Evolutionary conservation across 2,113 vertebrate genomes (phyloP), one percentile per base, ranked within the genome.

Genomic region (Dicrurus megarhynchus): DNA sequence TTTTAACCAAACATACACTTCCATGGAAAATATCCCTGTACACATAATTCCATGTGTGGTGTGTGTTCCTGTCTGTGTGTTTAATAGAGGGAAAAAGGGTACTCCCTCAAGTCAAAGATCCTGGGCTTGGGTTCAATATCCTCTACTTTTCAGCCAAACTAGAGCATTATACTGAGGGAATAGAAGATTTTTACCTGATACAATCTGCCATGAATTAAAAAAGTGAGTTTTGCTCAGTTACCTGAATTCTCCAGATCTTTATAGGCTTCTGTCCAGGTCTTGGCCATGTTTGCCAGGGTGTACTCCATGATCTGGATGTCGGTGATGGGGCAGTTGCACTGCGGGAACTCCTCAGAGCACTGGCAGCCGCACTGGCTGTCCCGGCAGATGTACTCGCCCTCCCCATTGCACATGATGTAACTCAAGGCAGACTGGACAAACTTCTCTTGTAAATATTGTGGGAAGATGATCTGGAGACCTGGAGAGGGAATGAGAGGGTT

Each of bases 281-380:
- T 99, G 69, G 98, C 98, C 99, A 99, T 99, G 88, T 98, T 98
- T 86, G 98, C 96, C 93, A 99, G 97, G 0, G 99, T 99, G 97
- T 99, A 99, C 97, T 99, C 99, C 99, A 99, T 99, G 97, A 99
- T 99, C 98, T 99, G 99, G 97, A 99, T 99, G 98, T 99, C 99
- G 0, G 99, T 99, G 98, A 99, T 98, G 85, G 99, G 99, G 91
- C 99, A 99, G 98, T 99, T 99, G 98, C 99, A 99, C 70, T 99
- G 99, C 1, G 99, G 99, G 96, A 99, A 99, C 93, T 99, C 99
- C 55, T 99, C 98, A 0, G 98, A 98, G 8, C 99, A 99, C 96
- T 98, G 99, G 85, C 99, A 99, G 73, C 99, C 98, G 3, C 99
- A 99, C 83, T 99, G 99, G 98, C 98, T 99, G 97, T 99, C 98